A percentile compares a stretch with the other conserved stretches of the same genome.
Conservation (phyloP, 2,888 invertebrate genomes). For the Troides helena region DNA sequence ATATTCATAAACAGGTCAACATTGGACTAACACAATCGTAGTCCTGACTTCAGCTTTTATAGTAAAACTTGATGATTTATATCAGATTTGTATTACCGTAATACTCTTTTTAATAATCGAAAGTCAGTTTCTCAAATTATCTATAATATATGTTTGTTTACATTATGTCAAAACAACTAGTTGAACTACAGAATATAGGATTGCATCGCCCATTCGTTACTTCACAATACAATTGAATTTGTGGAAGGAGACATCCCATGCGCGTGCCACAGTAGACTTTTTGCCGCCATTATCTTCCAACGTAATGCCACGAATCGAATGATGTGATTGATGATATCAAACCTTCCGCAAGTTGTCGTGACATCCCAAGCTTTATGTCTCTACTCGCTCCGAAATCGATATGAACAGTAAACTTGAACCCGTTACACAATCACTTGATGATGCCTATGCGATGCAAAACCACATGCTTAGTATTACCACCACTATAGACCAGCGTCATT, state of each 20-base stretch:
- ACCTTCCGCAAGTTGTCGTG: constrained; percentile 67
- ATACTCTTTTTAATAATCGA: background rate
- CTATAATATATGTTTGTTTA: background rate
- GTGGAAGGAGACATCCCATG: constrained; percentile 46
- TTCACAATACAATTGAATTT: constrained; percentile 37
- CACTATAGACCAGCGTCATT: constrained; percentile 27
- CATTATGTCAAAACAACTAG: constrained; percentile 12
- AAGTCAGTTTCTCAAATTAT: background rate
- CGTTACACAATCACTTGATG: constrained; percentile 63
- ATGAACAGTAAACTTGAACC: constrained; percentile 56
- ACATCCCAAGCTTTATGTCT: constrained; percentile 36
- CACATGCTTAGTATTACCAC: constrained; percentile 35
- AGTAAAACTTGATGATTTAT: too few species aligned
- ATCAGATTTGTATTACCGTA: background rate
- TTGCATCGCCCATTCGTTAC: constrained; percentile 12
- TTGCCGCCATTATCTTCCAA: constrained; percentile 56
- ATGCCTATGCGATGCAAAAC: constrained; percentile 51
- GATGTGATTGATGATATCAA: constrained; percentile 60
- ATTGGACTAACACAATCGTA: too few species aligned
- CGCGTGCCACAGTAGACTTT: constrained; percentile 54
- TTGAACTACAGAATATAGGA: constrained; percentile 3
- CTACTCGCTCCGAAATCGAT: constrained; percentile 55
- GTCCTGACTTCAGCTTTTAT: too few species aligned
- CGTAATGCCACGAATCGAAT: constrained; percentile 54
- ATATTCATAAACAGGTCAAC: too few species aligned